Conservation (phyloP, 2,888 invertebrate genomes). For the Andrena dorsata region DNA sequence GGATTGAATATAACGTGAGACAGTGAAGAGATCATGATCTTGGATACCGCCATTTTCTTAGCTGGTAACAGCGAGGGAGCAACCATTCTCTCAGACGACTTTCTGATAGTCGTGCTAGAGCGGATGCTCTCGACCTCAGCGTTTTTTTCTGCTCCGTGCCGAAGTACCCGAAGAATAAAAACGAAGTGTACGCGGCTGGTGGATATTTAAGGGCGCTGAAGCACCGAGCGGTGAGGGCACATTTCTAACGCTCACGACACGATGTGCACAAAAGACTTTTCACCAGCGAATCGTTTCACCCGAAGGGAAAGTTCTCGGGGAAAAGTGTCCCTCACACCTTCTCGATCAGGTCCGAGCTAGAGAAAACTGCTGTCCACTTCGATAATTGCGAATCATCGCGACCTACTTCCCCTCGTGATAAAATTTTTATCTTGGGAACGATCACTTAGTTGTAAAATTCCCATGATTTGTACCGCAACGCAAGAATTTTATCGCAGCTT, state of each 20-base stretch:
- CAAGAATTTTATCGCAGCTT: background rate
- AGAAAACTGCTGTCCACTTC: background rate
- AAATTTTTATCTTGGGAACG: conserved; percentile 1
- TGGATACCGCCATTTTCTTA: conserved; percentile 4
- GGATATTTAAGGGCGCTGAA: conserved; percentile 62
- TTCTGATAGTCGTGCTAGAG: conserved; percentile 58
- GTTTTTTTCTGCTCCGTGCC: conserved; percentile 58
- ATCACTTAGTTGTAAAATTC: background rate
- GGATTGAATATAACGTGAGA: background rate
- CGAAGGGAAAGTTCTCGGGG: conserved; percentile 11
- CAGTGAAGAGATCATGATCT: conserved; percentile 9
- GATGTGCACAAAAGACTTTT: conserved; percentile 23
- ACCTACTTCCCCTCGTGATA: background rate
- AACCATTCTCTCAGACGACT: conserved; percentile 47
- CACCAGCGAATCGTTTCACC: conserved; percentile 39
- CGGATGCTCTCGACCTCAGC: conserved; percentile 63
- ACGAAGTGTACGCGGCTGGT: conserved; percentile 57
- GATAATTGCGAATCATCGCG: background rate
- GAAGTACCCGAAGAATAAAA: conserved; percentile 62
- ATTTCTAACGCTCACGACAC: conserved; percentile 54
- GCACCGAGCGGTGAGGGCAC: conserved; percentile 39
- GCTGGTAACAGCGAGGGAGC: conserved; percentile 14
- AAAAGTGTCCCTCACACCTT: background rate
- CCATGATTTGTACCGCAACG: background rate
- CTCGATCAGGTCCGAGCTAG: background rate